Evolutionary conservation across 2,113 vertebrate genomes (phyloP), one percentile per base, ranked within the genome.

Genomic region (Danionella cerebrum): DNA sequence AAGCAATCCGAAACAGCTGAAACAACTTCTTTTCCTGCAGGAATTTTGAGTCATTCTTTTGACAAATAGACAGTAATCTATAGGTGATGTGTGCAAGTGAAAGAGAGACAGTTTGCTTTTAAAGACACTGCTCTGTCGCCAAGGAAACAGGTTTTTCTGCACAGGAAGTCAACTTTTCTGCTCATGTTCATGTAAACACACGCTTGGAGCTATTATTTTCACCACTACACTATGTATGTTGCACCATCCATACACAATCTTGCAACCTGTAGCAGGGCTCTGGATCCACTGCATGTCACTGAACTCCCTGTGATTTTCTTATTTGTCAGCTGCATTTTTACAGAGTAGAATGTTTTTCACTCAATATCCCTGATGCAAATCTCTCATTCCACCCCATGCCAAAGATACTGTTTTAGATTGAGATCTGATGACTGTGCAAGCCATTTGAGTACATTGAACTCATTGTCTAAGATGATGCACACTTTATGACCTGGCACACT

Each of bases 181-280:
- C 31, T 29, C 41, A 8, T 64, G 41, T 29, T 47, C 31, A n/a
- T 69, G 57, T 64, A 64, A 68, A 64, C 38, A 67, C 58, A 68
- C 50, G 50, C 57, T 65, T 57, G 5, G 33, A 73, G 71, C 58
- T 60, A 57, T 35, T 57, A 33, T 73, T 55, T 51, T 68, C 71
- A 48, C 9, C 50, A 36, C n/a, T n/a, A n/a, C n/a, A n/a, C n/a
- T n/a, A 64, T 68, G 55, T 62, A 48, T 35, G 16, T 13, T 55
- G 48, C 36, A 25, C 24, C 55, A 58, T 55, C 52, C 18, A 55
- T 6, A 2, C 3, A 0, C n/a, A 27, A 10, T 41, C 54, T 59
- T n/a, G 55, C n/a, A 27, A 42, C 24, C 22, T 41, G 2, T 1
- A 18, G n/a, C 25, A 59, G 22, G n/a, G 14, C 22, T 42, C 38